Evolutionary conservation across 1,140 invertebrate genomes (phyloP).

Genomic region (Chrysomallon squamiferum): DNA sequence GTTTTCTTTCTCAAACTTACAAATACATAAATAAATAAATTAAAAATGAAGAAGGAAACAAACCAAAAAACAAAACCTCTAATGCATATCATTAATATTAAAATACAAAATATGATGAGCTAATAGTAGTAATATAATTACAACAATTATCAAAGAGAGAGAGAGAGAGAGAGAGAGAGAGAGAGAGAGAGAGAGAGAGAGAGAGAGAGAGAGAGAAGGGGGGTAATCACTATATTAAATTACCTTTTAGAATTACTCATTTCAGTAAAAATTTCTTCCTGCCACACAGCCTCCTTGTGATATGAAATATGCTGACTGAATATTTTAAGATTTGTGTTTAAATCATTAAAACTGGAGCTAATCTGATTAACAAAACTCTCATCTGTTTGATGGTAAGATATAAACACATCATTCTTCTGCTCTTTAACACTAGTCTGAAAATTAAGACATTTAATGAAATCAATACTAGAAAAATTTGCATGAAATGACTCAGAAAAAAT

Average conservation of each 20-base stretch:
- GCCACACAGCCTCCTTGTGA: constrained; percentile 36
- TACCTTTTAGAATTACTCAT: constrained; percentile 47
- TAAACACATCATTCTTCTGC: constrained; percentile 31
- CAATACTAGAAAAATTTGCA: background rate
- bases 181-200: no score
- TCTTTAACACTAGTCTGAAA: constrained; percentile 5
- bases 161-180: no score
- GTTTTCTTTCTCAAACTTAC: background rate
- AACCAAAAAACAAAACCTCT: no score
- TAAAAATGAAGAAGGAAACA: background rate
- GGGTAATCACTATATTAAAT: no score
- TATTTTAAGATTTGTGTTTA: constrained; percentile 31
- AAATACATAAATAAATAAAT: background rate
- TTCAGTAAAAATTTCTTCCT: constrained; percentile 43
- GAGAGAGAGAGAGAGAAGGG: no score
- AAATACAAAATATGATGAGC: no score
- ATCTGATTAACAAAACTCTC: constrained; percentile 22
- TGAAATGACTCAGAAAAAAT: background rate
- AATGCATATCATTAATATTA: no score
- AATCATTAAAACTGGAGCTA: constrained; percentile 14
- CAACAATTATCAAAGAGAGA: no score
- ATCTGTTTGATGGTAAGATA: constrained; percentile 31
- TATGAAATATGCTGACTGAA: constrained; percentile 23
- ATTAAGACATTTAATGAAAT: constrained; percentile 16
- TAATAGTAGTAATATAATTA: no score